These are phyloP conservation scores for Cartodere bifasciata DNA, from an alignment of 2,888 invertebrate species.

Conservation along the genomic window DNA sequence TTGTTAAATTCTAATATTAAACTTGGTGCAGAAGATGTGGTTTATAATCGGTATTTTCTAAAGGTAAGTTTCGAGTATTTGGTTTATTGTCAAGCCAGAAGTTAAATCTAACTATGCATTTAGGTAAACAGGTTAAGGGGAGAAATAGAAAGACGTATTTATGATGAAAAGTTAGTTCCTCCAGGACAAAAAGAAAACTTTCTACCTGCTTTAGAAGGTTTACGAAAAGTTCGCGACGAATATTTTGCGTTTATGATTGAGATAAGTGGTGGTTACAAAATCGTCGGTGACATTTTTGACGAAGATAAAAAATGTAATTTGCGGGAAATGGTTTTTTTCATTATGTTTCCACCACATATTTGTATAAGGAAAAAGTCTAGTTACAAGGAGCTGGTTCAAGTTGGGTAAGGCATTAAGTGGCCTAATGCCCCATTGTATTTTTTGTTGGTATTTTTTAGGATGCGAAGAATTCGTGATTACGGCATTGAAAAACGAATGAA, in stretches of 20 bases:
- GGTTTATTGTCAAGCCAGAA: no score
- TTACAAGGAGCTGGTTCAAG: conserved; percentile 41
- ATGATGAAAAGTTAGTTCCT: conserved; percentile 47
- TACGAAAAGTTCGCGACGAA: conserved; percentile 43
- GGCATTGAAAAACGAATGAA: conserved; percentile 16
- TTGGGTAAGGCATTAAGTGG: conserved; percentile 38
- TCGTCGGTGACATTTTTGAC: conserved; percentile 53
- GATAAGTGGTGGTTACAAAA: conserved; percentile 47
- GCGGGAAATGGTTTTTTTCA: conserved; percentile 44
- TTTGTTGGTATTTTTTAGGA: conserved; percentile 9
- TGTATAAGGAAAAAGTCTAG: conserved; percentile 41
- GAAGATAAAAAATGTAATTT: conserved; percentile 58
- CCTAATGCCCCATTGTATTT: no score
- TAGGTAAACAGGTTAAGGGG: no score
- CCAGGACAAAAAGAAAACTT: conserved; percentile 44
- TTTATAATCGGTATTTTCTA: not conserved
- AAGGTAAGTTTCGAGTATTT: no score
- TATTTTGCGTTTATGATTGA: conserved; percentile 56
- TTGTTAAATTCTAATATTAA: conserved; percentile 43
- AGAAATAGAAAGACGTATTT: conserved; percentile 47
- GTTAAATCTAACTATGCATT: no score
- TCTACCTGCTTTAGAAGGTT: conserved; percentile 45
- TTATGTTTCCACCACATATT: conserved; percentile 42
- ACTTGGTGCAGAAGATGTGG: conserved; percentile 44
- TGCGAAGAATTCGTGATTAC: conserved; percentile 14